Conservation (phyloP, 2,113 vertebrate species). For the Macroglossus sobrinus region DNA sequence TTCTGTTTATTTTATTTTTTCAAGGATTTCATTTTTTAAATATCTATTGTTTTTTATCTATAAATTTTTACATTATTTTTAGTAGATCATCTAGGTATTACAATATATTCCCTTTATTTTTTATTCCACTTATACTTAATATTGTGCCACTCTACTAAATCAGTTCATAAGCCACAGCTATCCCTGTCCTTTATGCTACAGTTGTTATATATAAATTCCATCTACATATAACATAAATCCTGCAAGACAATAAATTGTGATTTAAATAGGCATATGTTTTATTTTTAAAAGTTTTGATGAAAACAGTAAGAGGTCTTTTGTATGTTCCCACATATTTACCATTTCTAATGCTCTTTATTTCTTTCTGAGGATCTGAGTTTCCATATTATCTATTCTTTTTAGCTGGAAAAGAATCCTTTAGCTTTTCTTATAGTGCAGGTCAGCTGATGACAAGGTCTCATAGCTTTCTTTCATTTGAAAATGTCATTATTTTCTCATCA, state of each 20-base stretch:
- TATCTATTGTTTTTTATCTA: not conserved
- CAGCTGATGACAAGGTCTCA: not conserved
- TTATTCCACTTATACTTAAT: constrained; percentile 7
- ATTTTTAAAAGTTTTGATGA: not conserved
- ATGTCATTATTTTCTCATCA: not conserved
- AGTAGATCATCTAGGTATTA: not conserved
- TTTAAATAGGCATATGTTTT: not conserved
- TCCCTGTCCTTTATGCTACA: not conserved
- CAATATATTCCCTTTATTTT: not conserved
- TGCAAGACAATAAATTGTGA: not conserved
- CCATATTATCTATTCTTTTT: not conserved
- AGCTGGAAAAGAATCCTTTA: not conserved
- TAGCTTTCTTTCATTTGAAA: not conserved
- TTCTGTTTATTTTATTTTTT: not conserved
- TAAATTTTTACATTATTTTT: not conserved
- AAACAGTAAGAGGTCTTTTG: not conserved
- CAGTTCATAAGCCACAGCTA: not conserved
- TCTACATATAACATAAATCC: not conserved
- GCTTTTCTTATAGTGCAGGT: not conserved
- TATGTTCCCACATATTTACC: not conserved
- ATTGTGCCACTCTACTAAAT: not conserved
- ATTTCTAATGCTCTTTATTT: not conserved
- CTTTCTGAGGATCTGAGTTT: constrained; percentile 1
- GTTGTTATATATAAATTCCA: not conserved
- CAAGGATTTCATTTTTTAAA: not conserved